Conservation (phyloP, 2,113 vertebrate genomes). For the Hepsetus odoe region DNA sequence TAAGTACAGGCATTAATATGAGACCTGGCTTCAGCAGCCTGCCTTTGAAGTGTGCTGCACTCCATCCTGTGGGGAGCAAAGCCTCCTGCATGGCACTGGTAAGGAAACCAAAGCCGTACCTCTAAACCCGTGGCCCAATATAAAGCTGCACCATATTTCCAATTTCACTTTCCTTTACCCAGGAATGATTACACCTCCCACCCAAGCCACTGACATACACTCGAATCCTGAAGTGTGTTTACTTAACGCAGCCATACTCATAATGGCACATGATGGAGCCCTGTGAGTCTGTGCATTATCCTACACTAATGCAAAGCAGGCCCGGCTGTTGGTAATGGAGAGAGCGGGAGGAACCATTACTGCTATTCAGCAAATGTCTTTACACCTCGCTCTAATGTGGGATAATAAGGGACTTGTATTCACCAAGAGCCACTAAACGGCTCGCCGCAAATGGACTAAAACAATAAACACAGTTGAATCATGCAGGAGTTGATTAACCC, state of each 20-base stretch:
- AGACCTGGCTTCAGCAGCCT: not conserved
- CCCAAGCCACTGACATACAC: constrained; percentile 22
- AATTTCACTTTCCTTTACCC: constrained; percentile 11
- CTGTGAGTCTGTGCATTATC: constrained; percentile 8
- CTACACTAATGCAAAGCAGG: constrained; percentile 16
- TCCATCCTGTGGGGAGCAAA: constrained; percentile 27
- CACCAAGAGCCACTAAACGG: constrained; percentile 8
- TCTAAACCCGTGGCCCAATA: not conserved
- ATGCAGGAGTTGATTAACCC: constrained; percentile 16
- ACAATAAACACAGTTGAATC: constrained; percentile 31
- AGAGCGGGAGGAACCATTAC: constrained; percentile 5
- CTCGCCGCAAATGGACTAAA: constrained; percentile 30
- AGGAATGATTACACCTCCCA: constrained; percentile 31
- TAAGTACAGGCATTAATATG: constrained; percentile 21
- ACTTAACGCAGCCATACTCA: not conserved
- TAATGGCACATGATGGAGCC: not conserved
- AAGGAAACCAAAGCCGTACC: constrained; percentile 7
- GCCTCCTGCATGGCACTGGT: constrained; percentile 5
- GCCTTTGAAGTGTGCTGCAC: constrained; percentile 45
- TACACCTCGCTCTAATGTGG: constrained; percentile 4
- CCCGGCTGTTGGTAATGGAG: not conserved
- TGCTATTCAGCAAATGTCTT: constrained; percentile 29
- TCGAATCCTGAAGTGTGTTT: not conserved
- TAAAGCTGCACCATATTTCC: constrained; percentile 17
- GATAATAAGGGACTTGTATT: constrained; percentile 26